These are phyloP conservation scores for Deilephila porcellus DNA, from an alignment of 2,888 invertebrate genomes.

Conservation along the genomic window DNA sequence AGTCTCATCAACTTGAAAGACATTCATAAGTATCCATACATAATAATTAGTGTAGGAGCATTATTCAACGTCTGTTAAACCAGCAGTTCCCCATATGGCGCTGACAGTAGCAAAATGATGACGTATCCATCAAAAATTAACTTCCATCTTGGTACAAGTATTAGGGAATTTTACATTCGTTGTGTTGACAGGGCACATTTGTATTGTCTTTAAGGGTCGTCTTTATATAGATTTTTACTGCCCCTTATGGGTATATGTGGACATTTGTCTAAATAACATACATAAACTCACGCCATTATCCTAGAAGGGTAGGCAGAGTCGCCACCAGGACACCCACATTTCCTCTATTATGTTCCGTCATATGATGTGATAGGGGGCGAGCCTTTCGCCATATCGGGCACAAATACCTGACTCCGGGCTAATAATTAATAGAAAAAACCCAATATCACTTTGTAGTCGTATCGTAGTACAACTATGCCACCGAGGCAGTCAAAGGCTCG, in stretches of 20 bases:
- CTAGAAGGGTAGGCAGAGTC: no score
- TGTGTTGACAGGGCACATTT: conserved; percentile 65
- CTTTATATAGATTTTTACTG: not conserved
- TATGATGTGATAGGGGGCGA: no score
- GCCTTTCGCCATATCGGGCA: no score
- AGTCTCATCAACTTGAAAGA: not conserved
- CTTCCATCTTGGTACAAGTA: conserved; percentile 39
- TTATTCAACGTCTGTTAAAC: conserved; percentile 15
- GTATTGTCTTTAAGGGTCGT: conserved; percentile 50
- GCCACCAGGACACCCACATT: no score
- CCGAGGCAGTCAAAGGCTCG: no score
- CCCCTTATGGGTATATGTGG: not conserved
- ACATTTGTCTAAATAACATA: not conserved
- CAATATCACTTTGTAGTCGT: no score
- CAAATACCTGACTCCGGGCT: no score
- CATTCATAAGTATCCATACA: not conserved
- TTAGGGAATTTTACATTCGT: conserved; percentile 59
- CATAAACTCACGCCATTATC: no score
- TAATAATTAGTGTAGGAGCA: conserved; percentile 16
- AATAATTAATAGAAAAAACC: no score
- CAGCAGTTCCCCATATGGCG: conserved; percentile 28
- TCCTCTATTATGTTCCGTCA: no score
- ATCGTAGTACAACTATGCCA: no score
- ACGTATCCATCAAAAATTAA: conserved; percentile 47
- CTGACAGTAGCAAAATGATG: conserved; percentile 43